These are phyloP conservation scores for Cancer borealis DNA, from an alignment of 2,888 invertebrate genomes.

Conservation along the genomic window DNA sequence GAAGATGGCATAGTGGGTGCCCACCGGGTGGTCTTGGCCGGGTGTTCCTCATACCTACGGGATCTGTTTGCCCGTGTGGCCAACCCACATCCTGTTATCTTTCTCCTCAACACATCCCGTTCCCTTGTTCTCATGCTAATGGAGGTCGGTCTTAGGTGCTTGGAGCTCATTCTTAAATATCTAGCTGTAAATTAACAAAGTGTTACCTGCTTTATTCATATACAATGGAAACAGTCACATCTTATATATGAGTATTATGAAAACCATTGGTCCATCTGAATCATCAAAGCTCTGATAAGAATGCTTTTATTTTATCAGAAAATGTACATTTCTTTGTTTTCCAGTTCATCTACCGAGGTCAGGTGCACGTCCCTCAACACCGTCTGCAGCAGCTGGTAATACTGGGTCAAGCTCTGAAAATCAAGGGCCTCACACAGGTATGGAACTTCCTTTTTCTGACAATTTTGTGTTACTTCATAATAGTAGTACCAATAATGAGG, in stretches of 20 bases:
- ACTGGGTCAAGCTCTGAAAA: constrained; percentile 39
- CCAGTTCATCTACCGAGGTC: constrained; percentile 59
- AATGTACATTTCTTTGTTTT: not conserved
- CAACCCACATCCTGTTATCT: constrained; percentile 60
- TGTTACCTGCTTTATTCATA: no score
- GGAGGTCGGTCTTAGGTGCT: constrained; percentile 53
- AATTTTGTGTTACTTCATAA: not conserved
- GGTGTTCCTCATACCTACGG: constrained; percentile 57
- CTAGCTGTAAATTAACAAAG: no score
- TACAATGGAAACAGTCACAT: no score
- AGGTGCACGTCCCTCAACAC: constrained; percentile 58
- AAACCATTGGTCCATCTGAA: no score
- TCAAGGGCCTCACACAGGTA: constrained; percentile 59
- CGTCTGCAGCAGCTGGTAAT: constrained; percentile 57
- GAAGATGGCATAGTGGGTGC: constrained; percentile 60
- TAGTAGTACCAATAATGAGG: not conserved
- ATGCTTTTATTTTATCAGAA: not conserved
- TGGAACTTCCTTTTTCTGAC: not conserved
- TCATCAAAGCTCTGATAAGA: not conserved
- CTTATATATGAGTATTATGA: no score
- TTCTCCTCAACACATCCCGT: constrained; percentile 30
- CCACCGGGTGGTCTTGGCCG: constrained; percentile 58
- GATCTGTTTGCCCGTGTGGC: constrained; percentile 16
- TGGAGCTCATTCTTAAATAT: no score
- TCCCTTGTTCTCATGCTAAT: constrained; percentile 54